phyloP scores from a whole-genome alignment of 2,113 vertebrate genomes.

The Eulacestoma nigropectus region DNA sequence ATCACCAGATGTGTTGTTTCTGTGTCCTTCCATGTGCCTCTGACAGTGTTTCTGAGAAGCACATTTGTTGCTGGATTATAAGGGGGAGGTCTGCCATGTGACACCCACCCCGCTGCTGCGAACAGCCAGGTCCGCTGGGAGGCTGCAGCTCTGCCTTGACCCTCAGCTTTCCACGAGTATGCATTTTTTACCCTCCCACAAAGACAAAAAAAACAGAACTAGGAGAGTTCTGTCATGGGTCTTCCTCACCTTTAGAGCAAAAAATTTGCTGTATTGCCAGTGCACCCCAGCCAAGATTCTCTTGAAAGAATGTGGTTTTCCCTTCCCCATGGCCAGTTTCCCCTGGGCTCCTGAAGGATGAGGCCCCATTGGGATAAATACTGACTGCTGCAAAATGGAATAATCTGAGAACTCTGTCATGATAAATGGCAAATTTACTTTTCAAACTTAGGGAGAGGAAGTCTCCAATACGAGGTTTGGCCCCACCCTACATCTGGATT shows the following conservation, averaged over 20 bases:
- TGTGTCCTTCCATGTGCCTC: neutral
- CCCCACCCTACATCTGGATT: neutral
- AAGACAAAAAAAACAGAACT: neutral
- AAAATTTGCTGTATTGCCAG: accelerated
- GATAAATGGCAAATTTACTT: neutral
- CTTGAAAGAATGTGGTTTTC: neutral
- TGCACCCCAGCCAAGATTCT: neutral
- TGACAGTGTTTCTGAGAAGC: neutral
- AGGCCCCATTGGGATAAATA: neutral
- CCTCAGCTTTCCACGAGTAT: neutral
- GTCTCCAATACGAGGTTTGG: neutral
- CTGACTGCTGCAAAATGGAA: neutral
- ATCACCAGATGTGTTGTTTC: neutral
- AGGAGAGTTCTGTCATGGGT: neutral
- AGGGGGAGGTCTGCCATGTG: neutral
- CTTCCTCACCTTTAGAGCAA: neutral
- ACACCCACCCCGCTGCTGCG: neutral
- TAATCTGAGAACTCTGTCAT: neutral
- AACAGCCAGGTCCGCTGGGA: neutral
- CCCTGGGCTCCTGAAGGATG: accelerated
- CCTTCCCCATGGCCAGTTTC: neutral
- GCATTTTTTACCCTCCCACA: neutral
- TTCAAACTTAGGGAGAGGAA: neutral
- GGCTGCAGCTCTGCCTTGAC: neutral
- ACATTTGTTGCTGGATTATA: conserved; percentile 22